These are phyloP conservation scores for Agrotis clavis DNA, from an alignment of 2,888 invertebrate species.

Conservation along the genomic window DNA sequence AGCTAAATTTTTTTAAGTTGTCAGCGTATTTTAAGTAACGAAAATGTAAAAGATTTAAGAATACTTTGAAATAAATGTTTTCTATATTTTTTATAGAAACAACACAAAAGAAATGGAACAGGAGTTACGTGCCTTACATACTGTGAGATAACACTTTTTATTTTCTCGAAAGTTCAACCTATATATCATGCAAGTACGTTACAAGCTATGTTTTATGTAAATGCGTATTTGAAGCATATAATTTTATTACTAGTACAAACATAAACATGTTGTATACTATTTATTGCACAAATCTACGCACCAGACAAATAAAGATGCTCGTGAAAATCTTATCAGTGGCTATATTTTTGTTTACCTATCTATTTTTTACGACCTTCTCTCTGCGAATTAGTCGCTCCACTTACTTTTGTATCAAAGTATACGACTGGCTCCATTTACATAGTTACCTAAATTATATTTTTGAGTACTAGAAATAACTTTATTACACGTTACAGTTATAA, in stretches of 20 bases:
- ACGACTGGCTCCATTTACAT: slow-evolving; percentile 29
- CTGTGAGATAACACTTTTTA: too few relatives aligned
- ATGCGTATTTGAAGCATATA: background rate
- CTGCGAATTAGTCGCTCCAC: slow-evolving; percentile 17
- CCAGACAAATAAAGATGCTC: slow-evolving; percentile 13
- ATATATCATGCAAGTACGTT: too few relatives aligned
- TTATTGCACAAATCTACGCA: background rate
- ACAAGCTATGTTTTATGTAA: background rate
- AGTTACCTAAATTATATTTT: background rate
- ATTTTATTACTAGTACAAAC: background rate
- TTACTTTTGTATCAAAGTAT: slow-evolving; percentile 18
- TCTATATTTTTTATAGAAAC: too few relatives aligned
- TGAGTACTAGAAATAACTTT: background rate
- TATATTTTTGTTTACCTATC: slow-evolving; percentile 36
- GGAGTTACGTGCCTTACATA: too few relatives aligned
- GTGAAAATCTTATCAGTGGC: slow-evolving; percentile 27
- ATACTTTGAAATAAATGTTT: too few relatives aligned
- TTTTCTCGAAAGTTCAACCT: too few relatives aligned
- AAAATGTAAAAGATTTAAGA: too few relatives aligned
- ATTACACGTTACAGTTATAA: background rate
- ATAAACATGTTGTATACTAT: background rate
- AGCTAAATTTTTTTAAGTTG: too few relatives aligned
- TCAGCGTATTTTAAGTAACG: too few relatives aligned
- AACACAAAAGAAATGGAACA: too few relatives aligned
- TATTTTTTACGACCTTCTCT: slow-evolving; percentile 45